phyloP scores from a whole-genome alignment of 2,888 invertebrate species.

The Mactromeris polynyma region DNA sequence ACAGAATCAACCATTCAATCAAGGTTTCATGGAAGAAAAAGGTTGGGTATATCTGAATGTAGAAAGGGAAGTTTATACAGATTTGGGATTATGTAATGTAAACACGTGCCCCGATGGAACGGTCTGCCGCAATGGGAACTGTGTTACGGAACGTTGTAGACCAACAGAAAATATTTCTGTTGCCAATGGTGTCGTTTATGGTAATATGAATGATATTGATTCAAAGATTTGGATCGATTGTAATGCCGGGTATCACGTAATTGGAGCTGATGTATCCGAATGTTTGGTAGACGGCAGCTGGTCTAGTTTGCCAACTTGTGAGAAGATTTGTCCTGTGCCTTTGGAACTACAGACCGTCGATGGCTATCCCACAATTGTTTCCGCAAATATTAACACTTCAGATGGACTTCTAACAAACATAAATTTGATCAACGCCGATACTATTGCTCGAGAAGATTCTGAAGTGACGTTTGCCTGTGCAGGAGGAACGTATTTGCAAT shows the following conservation, averaged over 20 bases:
- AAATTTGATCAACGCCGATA: not conserved
- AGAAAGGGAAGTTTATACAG: not conserved
- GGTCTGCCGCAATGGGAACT: not conserved
- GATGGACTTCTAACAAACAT: not conserved
- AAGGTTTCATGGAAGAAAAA: not conserved
- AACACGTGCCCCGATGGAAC: not conserved
- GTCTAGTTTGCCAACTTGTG: not conserved
- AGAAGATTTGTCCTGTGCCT: not conserved
- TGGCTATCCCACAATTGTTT: not conserved
- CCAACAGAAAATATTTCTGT: not conserved
- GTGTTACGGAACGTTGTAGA: not conserved
- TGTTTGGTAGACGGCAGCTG: not conserved
- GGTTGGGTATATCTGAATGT: not conserved
- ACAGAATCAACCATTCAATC: not conserved
- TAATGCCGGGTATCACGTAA: not conserved
- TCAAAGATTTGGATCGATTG: not conserved
- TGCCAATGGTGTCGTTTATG: not conserved
- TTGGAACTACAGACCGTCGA: not conserved
- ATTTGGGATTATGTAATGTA: not conserved
- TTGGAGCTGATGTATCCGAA: not conserved
- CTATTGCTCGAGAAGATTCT: not conserved
- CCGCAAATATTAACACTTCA: not conserved
- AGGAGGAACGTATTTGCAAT: not conserved
- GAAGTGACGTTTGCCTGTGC: not conserved
- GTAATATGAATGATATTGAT: slow-evolving; percentile 8